phyloP scores from a whole-genome alignment of 2,113 vertebrate genomes.

The Dasypus novemcinctus region DNA sequence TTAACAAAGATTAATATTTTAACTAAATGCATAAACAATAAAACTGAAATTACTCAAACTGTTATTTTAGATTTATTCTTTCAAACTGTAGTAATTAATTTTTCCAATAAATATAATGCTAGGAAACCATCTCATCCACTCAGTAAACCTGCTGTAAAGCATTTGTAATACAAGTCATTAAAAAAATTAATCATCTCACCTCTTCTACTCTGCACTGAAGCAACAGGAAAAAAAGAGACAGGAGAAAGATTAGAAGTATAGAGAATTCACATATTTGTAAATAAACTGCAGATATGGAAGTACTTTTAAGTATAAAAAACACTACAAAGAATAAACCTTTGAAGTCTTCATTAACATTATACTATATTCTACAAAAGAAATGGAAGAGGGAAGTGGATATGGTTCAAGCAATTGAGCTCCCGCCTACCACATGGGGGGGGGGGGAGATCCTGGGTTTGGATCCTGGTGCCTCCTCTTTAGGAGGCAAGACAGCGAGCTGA shows the following conservation, averaged over 20 bases:
- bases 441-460: too few species aligned
- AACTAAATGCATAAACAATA: background rate
- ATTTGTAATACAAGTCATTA: background rate
- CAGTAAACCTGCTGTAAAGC: slow-evolving; percentile 16
- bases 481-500: too few species aligned
- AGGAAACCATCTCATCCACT: slow-evolving; percentile 41
- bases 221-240: slow-evolving; percentile 83
- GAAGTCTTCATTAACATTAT: background rate
- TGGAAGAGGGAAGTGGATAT: background rate
- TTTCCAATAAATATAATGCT: background rate
- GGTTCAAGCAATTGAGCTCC: too few species aligned
- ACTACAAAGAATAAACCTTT: background rate
- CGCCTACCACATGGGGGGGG: too few species aligned
- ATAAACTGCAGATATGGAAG: background rate
- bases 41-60: background rate
- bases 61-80: slow-evolving; percentile 2
- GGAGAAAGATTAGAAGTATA: slow-evolving; percentile 82
- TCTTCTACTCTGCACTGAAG: slow-evolving; percentile 99
- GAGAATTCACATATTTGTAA: slow-evolving; percentile 17
- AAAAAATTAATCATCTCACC: slow-evolving; percentile 88
- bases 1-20: slow-evolving; percentile 21
- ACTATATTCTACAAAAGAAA: background rate
- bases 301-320: background rate
- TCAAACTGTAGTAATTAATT: background rate
- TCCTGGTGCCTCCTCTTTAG: too few species aligned